Evolutionary conservation across 2,888 invertebrate genomes (phyloP).

Genomic region (Chrysomela aeneicollis): DNA sequence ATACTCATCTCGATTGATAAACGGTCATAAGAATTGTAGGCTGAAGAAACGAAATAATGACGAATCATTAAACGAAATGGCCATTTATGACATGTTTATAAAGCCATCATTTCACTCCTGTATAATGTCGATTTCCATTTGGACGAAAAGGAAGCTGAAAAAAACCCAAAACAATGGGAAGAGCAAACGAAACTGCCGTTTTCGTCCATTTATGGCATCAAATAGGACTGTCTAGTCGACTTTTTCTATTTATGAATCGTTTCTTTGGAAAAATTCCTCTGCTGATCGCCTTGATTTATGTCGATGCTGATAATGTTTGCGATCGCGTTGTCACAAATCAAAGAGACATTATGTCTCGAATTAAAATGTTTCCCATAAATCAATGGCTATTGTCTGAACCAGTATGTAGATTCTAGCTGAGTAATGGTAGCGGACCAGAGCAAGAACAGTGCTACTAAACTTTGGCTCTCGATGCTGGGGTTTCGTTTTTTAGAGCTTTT

Average conservation of each 20-base stretch:
- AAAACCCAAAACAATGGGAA: slow-evolving; percentile 48
- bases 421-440: slow-evolving; percentile 51
- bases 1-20: not conserved
- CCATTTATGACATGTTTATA: slow-evolving; percentile 40
- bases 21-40: not conserved
- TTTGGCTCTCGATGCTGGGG: slow-evolving; percentile 44
- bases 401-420: slow-evolving; percentile 60
- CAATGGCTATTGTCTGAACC: slow-evolving; percentile 60
- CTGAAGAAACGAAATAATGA: slow-evolving; percentile 10
- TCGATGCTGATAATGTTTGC: slow-evolving; percentile 59
- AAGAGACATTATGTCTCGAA: slow-evolving; percentile 62
- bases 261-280: slow-evolving; percentile 47
- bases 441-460: slow-evolving; percentile 47
- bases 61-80: slow-evolving; percentile 35
- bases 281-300: slow-evolving; percentile 56
- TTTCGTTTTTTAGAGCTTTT: slow-evolving; percentile 15
- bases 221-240: slow-evolving; percentile 49
- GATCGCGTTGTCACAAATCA: slow-evolving; percentile 61
- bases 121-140: slow-evolving; percentile 39
- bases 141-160: slow-evolving; percentile 31
- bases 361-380: slow-evolving; percentile 61
- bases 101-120: slow-evolving; percentile 35
- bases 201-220: slow-evolving; percentile 47
- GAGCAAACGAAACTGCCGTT: slow-evolving; percentile 46
- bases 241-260: slow-evolving; percentile 53